Evolutionary conservation across 2,888 invertebrate genomes (phyloP).

Genomic region (Diplazon laetatorius): DNA sequence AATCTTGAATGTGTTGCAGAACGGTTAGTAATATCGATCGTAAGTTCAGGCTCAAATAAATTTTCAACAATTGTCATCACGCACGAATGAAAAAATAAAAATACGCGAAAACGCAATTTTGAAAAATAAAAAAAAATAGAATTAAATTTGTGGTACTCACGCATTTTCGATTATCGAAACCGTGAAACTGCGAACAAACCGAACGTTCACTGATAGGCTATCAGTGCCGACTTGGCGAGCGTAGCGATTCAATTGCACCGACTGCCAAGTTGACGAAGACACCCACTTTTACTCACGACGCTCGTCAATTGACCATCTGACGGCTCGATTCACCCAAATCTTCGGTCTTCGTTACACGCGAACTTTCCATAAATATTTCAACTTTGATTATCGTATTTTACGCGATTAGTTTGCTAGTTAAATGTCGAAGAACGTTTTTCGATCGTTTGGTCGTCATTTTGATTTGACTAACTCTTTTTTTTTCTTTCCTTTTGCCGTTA

Average conservation of each 20-base stretch:
- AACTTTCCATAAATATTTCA: background rate
- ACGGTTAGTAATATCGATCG: slow-evolving; percentile 77
- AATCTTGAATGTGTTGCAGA: slow-evolving; percentile 66
- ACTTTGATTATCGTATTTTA: no score
- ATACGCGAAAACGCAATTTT: background rate
- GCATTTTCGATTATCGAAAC: slow-evolving; percentile 53
- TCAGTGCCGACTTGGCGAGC: slow-evolving; percentile 60
- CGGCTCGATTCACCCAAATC: background rate
- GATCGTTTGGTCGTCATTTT: background rate
- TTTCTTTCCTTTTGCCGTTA: no score
- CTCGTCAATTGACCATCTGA: slow-evolving; percentile 45
- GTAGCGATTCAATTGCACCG: slow-evolving; percentile 62
- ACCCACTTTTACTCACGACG: slow-evolving; percentile 76
- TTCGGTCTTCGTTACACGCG: background rate
- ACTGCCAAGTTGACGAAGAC: slow-evolving; percentile 73
- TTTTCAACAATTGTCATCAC: slow-evolving; percentile 35
- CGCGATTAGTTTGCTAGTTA: no score
- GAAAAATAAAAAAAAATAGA: background rate
- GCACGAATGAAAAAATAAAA: background rate
- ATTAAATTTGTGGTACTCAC: slow-evolving; percentile 51
- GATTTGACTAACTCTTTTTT: background rate
- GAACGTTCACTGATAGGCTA: slow-evolving; percentile 50
- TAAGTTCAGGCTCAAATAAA: slow-evolving; percentile 35
- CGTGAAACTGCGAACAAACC: slow-evolving; percentile 40
- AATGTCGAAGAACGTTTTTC: background rate